phyloP scores from a whole-genome alignment of 2,888 invertebrate species.

The Agonum fuliginosum region DNA sequence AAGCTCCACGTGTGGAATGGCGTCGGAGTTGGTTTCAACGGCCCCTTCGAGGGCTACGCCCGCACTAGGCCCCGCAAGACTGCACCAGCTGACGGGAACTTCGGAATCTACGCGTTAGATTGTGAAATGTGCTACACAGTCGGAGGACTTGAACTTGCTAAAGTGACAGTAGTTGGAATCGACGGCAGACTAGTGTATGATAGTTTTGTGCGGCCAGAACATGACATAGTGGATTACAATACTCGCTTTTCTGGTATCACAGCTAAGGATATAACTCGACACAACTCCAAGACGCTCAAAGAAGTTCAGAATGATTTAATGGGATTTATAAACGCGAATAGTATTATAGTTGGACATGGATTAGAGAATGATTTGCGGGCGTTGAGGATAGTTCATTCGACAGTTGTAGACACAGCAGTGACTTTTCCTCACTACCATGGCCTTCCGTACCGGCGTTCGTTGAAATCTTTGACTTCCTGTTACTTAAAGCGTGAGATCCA shows the following conservation, averaged over 20 bases:
- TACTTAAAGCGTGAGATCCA: slow-evolving; percentile 90
- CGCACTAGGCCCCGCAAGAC: slow-evolving; percentile 73
- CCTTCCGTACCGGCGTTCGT: slow-evolving; percentile 87
- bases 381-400: slow-evolving; percentile 87
- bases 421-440: slow-evolving; percentile 91
- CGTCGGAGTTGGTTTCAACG: slow-evolving; percentile 81
- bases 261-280: slow-evolving; percentile 76
- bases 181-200: slow-evolving; percentile 88
- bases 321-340: slow-evolving; percentile 85
- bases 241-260: slow-evolving; percentile 96
- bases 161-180: slow-evolving; percentile 87
- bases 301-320: slow-evolving; percentile 92
- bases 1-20: slow-evolving; percentile 88
- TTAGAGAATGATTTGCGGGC: slow-evolving; percentile 95
- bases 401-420: slow-evolving; percentile 92
- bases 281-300: slow-evolving; percentile 79
- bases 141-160: slow-evolving; percentile 88
- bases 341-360: slow-evolving; percentile 96
- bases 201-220: slow-evolving; percentile 87
- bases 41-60: slow-evolving; percentile 82
- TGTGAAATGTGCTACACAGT: slow-evolving; percentile 98
- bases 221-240: slow-evolving; percentile 92
- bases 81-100: slow-evolving; percentile 72
- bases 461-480: slow-evolving; percentile 85
- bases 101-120: slow-evolving; percentile 88